Percentiles rank a stretch among this genome's conserved stretches.
These are phyloP conservation scores for Corythaixoides concolor DNA, from an alignment of 2,113 vertebrate genomes.

Conservation along the genomic window DNA sequence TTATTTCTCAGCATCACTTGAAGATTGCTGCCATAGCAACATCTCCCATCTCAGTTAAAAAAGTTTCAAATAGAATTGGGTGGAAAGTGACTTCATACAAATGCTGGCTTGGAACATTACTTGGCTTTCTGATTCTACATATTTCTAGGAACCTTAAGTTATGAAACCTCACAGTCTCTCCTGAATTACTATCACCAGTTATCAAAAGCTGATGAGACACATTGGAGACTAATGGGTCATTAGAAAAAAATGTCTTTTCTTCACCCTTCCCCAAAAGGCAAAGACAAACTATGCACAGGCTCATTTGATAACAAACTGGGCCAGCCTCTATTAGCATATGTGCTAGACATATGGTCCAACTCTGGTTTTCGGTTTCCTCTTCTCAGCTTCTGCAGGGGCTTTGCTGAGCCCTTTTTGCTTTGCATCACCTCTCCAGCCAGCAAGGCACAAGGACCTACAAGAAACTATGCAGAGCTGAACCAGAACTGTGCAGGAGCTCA, in stretches of 20 bases:
- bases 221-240: neutral
- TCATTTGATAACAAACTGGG: neutral
- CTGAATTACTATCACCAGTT: neutral
- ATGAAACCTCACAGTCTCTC: neutral
- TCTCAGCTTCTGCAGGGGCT: neutral
- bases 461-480: neutral
- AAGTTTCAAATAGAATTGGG: neutral
- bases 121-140: neutral
- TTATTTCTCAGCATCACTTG: neutral
- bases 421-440: neutral
- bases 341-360: neutral
- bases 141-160: neutral
- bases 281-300: neutral
- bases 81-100: neutral
- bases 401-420: neutral
- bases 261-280: neutral
- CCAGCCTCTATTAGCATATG: neutral
- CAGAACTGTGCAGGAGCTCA: neutral
- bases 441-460: neutral
- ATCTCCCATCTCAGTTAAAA: neutral
- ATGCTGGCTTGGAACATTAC: neutral
- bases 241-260: neutral
- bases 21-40: neutral
- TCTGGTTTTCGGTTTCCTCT: neutral
- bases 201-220: neutral